Evolutionary conservation across 2,797 vertebrate species (phyloP).

Genomic region (Chelonia mydas): DNA sequence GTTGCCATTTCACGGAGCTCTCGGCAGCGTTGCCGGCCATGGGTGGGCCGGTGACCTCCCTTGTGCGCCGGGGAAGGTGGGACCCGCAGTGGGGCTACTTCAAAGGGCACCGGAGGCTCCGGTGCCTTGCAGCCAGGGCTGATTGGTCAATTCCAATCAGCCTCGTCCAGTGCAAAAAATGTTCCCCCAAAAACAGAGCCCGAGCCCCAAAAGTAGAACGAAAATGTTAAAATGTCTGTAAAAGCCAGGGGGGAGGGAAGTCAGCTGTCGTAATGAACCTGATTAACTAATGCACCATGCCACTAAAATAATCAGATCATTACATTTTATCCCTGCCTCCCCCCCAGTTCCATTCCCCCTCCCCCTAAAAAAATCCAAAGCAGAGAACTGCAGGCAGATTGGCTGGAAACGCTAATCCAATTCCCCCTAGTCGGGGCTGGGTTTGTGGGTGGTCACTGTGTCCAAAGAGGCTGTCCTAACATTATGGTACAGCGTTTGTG

Average conservation of each 20-base stretch:
- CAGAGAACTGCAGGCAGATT: neutral
- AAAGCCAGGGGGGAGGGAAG: neutral
- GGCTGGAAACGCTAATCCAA: neutral
- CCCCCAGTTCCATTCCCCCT: neutral
- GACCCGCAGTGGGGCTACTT: neutral
- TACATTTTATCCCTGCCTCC: fast-evolving
- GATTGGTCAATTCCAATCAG: neutral
- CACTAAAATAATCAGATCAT: neutral
- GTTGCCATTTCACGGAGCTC: constrained; percentile 89
- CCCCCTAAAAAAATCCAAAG: neutral
- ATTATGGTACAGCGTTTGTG: neutral
- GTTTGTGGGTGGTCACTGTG: constrained; percentile 55
- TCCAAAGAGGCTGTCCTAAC: neutral
- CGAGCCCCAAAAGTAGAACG: fast-evolving
- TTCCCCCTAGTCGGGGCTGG: neutral
- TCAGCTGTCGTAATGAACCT: neutral
- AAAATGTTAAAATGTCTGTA: too few species aligned
- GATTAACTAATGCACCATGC: neutral
- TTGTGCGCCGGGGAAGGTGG: neutral
- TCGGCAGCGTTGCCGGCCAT: constrained; percentile 8
- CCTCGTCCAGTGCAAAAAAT: neutral
- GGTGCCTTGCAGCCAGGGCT: neutral
- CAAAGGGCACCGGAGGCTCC: neutral
- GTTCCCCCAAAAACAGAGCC: neutral
- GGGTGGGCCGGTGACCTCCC: constrained; percentile 53